Base-by-base conservation (phyloP, 2,797 vertebrate species). In the Hylomyscus alleni region DNA sequence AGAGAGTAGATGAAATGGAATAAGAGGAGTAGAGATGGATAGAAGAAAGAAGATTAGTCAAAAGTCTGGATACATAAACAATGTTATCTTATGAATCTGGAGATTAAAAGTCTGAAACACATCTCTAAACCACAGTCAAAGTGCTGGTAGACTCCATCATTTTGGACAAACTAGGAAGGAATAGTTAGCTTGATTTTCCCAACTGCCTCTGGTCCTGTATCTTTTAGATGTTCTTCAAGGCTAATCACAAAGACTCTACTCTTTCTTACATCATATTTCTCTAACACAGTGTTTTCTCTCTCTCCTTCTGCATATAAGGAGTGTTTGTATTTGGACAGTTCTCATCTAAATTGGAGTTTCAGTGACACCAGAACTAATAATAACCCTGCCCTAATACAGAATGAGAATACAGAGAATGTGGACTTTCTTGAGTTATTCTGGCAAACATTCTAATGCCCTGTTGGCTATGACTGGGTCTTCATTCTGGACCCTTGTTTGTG, bases 261-360 rank as follows among this genome's bases (percentile, higher is more conserved):
- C 3, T 54, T 82, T n/a, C 2, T 85, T 67, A 72, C 0, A 20
- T 1, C 0, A 1, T 0, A 1, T 85, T 24, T 8, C 7, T 82
- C 40, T 47, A 20, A 31, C 1, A 10, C 40, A 26, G 14, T 73
- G 20, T 69, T 88, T 22, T 14, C 7, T 17, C 22, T 58, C 34
- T 78, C 31, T 85, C 6, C 9, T 22, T 52, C 22, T 14, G 44
- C 24, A 75, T 73, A 84, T 37, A 83, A 69, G 22, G 22, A 37
- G 52, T n/a, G 22, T 11, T 80, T 58, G 3, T 56, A 26, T 58
- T 75, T 88, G 29, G 17, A 50, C 3, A 90, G 15, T 12, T 17
- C 4, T 14, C 19, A 40, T 54, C 24, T 50, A 89, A 69, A 56
- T 3, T 95, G 34, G 31, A 3, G 37, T 6, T 31, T 24, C 3